A percentile compares a stretch with the other conserved stretches of the same genome.
These are phyloP conservation scores for Medauroidea extradentata DNA, from an alignment of 1,140 invertebrate genomes.

Conservation along the genomic window DNA sequence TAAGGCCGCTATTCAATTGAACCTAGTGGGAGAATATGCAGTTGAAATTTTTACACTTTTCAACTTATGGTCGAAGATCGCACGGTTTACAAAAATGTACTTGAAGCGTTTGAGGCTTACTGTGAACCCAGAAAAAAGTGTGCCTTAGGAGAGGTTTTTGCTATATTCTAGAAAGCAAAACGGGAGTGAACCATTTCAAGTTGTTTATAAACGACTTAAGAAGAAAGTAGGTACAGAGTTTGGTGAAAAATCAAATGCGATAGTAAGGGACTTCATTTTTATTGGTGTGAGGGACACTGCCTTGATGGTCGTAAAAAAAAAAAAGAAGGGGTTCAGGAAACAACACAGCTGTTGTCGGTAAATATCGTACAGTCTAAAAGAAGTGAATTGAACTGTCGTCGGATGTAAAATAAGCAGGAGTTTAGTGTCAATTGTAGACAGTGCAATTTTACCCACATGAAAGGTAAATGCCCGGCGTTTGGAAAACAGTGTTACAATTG, in stretches of 20 bases:
- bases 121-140: constrained; percentile 28
- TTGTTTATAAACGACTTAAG: constrained; percentile 26
- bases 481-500: constrained; percentile 21
- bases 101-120: constrained; percentile 22
- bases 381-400: too few relatives aligned
- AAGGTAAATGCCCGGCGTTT: constrained; percentile 22
- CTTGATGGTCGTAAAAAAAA: constrained; percentile 27
- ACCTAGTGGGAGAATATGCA: not conserved
- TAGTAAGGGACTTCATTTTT: constrained; percentile 32
- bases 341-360: not conserved
- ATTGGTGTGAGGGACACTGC: constrained; percentile 22
- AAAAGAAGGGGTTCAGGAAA: not conserved
- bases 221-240: constrained; percentile 27
- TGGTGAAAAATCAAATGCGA: constrained; percentile 27
- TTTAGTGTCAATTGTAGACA: constrained; percentile 11
- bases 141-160: constrained; percentile 25
- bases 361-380: not conserved
- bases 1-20: not conserved
- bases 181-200: constrained; percentile 30
- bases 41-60: constrained; percentile 17
- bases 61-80: constrained; percentile 3
- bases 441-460: constrained; percentile 15
- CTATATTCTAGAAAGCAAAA: constrained; percentile 27
- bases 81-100: not conserved
- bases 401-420: not conserved